Percentiles rank a stretch among this genome's conserved stretches.
Conservation (phyloP, 1,140 invertebrate genomes). For the Spodoptera frugiperda region DNA sequence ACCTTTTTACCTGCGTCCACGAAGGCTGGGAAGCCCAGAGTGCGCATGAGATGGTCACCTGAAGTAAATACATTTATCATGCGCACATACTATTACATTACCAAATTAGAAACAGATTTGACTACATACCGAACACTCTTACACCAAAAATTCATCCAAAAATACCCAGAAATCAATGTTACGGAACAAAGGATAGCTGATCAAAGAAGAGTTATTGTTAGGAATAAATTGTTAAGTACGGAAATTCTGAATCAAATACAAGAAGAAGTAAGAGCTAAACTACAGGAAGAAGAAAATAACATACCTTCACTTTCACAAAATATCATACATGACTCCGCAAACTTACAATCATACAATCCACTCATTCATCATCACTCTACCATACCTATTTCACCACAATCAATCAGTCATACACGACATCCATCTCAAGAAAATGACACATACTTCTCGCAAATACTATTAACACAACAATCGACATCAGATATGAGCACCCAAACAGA, state of each 20-base stretch:
- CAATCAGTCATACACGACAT: too few species aligned
- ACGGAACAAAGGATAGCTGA: slow-evolving; percentile 17
- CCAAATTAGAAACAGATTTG: slow-evolving; percentile 57
- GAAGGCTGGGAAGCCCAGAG: slow-evolving; percentile 32
- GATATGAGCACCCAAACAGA: too few species aligned
- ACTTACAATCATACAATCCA: too few species aligned
- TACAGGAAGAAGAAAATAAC: too few species aligned
- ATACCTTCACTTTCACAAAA: too few species aligned
- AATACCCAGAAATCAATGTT: slow-evolving; percentile 39
- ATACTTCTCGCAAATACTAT: too few species aligned
- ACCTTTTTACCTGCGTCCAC: slow-evolving; percentile 8
- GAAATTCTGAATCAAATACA: too few species aligned
- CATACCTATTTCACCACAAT: too few species aligned
- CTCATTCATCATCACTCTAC: too few species aligned
- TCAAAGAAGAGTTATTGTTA: slow-evolving; percentile 45
- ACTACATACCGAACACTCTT: slow-evolving; percentile 50
- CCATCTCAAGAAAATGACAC: too few species aligned
- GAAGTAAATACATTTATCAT: slow-evolving; percentile 59
- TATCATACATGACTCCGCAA: too few species aligned
- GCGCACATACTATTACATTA: slow-evolving; percentile 55
- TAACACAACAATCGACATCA: too few species aligned
- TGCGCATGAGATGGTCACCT: slow-evolving; percentile 55
- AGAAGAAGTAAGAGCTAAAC: slow-evolving; percentile 21
- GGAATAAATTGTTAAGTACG: slow-evolving; percentile 51
- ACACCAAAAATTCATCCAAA: slow-evolving; percentile 34